phyloP scores from a whole-genome alignment of 2,113 vertebrate genomes.

The Rhabdomys dilectus region DNA sequence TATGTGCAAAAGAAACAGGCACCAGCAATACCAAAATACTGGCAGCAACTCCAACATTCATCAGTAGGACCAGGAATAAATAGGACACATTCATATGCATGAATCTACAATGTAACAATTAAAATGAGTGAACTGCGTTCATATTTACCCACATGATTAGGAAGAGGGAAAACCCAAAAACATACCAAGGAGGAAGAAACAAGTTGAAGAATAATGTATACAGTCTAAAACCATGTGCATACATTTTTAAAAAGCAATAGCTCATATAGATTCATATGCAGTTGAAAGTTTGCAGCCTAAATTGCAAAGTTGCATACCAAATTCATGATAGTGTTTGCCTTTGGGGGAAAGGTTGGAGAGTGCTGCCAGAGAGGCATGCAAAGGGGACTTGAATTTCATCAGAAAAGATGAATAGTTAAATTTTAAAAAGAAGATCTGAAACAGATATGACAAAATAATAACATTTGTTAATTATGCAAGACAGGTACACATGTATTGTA shows the following conservation, averaged over 20 bases:
- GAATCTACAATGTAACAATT: slow-evolving; percentile 53
- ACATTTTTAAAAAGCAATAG: slow-evolving; percentile 44
- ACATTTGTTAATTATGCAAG: slow-evolving; percentile 42
- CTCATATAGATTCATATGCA: background rate
- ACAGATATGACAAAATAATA: slow-evolving; percentile 45
- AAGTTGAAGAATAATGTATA: slow-evolving; percentile 18
- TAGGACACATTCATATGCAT: slow-evolving; percentile 61
- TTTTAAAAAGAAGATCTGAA: slow-evolving; percentile 44
- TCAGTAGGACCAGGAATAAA: slow-evolving; percentile 61
- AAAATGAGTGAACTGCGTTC: slow-evolving; percentile 68
- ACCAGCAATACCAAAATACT: slow-evolving; percentile 51
- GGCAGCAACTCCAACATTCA: slow-evolving; percentile 65
- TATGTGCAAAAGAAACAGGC: slow-evolving; percentile 28
- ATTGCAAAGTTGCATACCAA: slow-evolving; percentile 54
- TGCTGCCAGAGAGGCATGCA: background rate
- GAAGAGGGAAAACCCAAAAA: slow-evolving; percentile 34
- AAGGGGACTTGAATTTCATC: slow-evolving; percentile 59
- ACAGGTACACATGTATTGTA: background rate
- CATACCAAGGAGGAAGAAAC: slow-evolving; percentile 15
- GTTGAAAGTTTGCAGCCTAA: slow-evolving; percentile 43
- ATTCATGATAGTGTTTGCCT: slow-evolving; percentile 51
- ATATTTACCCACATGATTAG: slow-evolving; percentile 60
- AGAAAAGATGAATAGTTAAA: slow-evolving; percentile 46
- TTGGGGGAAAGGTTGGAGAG: slow-evolving; percentile 15
- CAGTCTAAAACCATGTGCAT: background rate